Conservation (phyloP, 1,140 invertebrate species). For the Hermetia illucens region DNA sequence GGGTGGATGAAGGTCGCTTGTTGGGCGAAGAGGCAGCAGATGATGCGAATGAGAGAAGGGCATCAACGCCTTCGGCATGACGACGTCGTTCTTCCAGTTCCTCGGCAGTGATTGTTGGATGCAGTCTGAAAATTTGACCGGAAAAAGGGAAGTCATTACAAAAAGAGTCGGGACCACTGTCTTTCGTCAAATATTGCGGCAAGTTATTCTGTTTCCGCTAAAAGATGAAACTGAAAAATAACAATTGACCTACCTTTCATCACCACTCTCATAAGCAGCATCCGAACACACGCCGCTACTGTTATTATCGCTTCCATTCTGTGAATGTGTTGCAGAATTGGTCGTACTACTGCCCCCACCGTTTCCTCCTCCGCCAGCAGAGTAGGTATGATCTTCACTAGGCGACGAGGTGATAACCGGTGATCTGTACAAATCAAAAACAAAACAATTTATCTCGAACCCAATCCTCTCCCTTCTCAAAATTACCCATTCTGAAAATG, state of each 20-base stretch:
- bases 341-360: conserved; percentile 14
- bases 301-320: conserved; percentile 15
- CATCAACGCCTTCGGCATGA: conserved; percentile 65
- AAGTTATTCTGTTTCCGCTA: neutral
- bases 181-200: conserved; percentile 3
- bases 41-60: conserved; percentile 37
- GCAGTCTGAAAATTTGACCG: conserved; percentile 6
- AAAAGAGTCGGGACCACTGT: conserved; percentile 1
- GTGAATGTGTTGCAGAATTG: conserved; percentile 5
- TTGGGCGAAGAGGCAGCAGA: conserved; percentile 21
- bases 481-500: conserved; percentile 27
- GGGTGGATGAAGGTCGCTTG: conserved; percentile 23
- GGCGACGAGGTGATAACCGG: conserved; percentile 57
- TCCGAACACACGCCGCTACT: conserved; percentile 31
- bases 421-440: conserved; percentile 10
- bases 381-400: conserved; percentile 68
- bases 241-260: conserved; percentile 30
- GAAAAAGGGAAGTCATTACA: conserved; percentile 2
- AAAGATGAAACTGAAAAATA: conserved; percentile 4
- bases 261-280: conserved; percentile 37
- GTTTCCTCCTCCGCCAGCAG: conserved; percentile 30
- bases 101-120: conserved; percentile 21
- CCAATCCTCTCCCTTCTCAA: neutral
- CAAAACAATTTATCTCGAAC: neutral
- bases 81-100: conserved; percentile 59